Evolutionary conservation across 1,140 invertebrate genomes (phyloP), one percentile per base, ranked within the genome.

Genomic region (Battus philenor): DNA sequence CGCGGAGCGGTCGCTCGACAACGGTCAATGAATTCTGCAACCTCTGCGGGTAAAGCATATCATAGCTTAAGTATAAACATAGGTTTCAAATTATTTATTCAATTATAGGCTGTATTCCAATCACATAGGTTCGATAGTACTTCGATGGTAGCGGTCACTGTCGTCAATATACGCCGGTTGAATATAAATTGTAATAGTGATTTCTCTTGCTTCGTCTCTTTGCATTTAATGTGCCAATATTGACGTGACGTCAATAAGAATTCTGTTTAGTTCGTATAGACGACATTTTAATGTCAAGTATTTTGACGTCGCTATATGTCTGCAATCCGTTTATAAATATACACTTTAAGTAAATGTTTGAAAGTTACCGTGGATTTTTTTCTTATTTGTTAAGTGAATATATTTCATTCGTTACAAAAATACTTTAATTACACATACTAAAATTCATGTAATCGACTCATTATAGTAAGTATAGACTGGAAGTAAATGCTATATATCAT

Each of bases 21-120:
- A 69, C 64, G 66, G 66, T 74, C 68, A 70, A 66, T 68, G 61
- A 34, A 67, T 41, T 66, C 53, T 59, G 46, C 27, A 45, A 44
- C 22, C 27, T 22, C 44, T 45, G 45, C 41, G 6, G 18, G 20
- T 36, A 26, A n/a, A 30, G 2, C 24, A 39, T 39, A 24, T 26
- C 16, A 4, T 9, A 8, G 1, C 2, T 20, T 4, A 34, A 20
- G 32, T 34, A 11, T 9, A 16, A 18, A 34, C 32, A 16, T 5
- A 20, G 2, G 4, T 9, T n/a, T 5, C 15, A 31, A 13, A 18
- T n/a, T 6, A 4, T 34, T 17, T 6, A 4, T 17, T 10, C n/a
- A 20, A 34, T 18, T 20, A 20, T 34, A 34, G 9, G 11, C 32
- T 10, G 32, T 34, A 34, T 20, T 2, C 1, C 10, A 11, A 11